phyloP scores from a whole-genome alignment of 2,113 vertebrate genomes.

The Nannospalax galili region DNA sequence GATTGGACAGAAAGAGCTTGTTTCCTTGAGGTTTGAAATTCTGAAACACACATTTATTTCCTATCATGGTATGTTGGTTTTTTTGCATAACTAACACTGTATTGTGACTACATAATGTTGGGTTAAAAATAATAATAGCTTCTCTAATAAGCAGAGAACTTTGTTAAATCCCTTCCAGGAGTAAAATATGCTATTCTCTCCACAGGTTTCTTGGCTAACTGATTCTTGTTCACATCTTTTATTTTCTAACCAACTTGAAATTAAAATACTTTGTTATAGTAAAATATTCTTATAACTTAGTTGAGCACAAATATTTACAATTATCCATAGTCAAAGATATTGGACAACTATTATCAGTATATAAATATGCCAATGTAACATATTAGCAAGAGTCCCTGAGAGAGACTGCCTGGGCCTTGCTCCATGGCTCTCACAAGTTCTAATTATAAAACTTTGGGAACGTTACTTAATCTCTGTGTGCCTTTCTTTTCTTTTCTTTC shows the following conservation, averaged over 20 bases:
- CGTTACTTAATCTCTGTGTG: not conserved
- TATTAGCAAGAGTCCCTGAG: not conserved
- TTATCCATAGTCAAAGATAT: not conserved
- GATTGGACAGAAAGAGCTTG: slow-evolving; percentile 32
- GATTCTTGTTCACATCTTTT: slow-evolving; percentile 22
- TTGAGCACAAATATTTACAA: slow-evolving; percentile 47
- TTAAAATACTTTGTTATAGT: slow-evolving; percentile 48
- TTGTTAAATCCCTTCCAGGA: slow-evolving; percentile 41
- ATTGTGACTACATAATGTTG: not conserved
- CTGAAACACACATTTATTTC: slow-evolving; percentile 46
- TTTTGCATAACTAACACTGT: slow-evolving; percentile 57
- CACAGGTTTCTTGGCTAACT: slow-evolving; percentile 38
- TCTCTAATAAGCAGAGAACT: slow-evolving; percentile 17
- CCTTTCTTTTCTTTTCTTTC: not conserved
- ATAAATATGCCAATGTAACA: not conserved
- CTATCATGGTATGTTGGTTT: not conserved
- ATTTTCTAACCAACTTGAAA: slow-evolving; percentile 55
- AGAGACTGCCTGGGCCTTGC: not conserved
- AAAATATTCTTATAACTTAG: slow-evolving; percentile 28
- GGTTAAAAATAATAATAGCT: slow-evolving; percentile 23
- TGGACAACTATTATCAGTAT: not conserved
- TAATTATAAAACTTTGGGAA: not conserved
- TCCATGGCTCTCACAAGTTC: not conserved
- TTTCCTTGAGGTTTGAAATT: slow-evolving; percentile 50
- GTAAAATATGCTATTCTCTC: not conserved